Percentiles rank a stretch among this genome's conserved stretches.
These are phyloP conservation scores for Amblyteles armatorius DNA, from an alignment of 2,888 invertebrate genomes.

Conservation along the genomic window DNA sequence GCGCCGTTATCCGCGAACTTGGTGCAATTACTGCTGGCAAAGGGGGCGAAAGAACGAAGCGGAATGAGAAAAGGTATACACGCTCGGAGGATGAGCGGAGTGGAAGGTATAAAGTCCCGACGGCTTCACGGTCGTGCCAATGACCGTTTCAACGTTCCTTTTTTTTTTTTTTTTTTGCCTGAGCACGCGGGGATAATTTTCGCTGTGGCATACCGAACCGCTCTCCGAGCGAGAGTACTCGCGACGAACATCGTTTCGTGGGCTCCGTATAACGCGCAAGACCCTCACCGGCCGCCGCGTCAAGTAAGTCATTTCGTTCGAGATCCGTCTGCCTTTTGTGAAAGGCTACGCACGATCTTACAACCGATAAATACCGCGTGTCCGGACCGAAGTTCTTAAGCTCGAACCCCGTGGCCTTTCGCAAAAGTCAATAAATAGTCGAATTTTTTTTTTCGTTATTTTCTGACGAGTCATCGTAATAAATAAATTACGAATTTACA, in stretches of 20 bases:
- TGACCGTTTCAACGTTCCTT: slow-evolving; percentile 40
- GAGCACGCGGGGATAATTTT: slow-evolving; percentile 52
- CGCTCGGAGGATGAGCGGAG: slow-evolving; percentile 38
- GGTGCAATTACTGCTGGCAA: slow-evolving; percentile 48
- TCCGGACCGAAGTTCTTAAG: neutral
- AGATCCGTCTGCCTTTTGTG: slow-evolving; percentile 29
- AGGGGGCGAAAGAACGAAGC: slow-evolving; percentile 44
- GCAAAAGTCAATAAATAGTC: slow-evolving; percentile 17
- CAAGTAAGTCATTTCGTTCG: slow-evolving; percentile 50
- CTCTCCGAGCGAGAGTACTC: slow-evolving; percentile 30
- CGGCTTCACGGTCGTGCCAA: slow-evolving; percentile 55
- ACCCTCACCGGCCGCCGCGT: slow-evolving; percentile 7
- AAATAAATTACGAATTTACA: slow-evolving; percentile 12
- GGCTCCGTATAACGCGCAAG: neutral
- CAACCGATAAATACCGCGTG: slow-evolving; percentile 11
- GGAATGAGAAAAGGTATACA: slow-evolving; percentile 48
- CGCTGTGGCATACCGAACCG: slow-evolving; percentile 49
- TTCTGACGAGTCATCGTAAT: slow-evolving; percentile 8
- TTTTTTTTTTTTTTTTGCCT: slow-evolving; percentile 7
- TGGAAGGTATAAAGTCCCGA: slow-evolving; percentile 21
- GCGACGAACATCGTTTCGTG: slow-evolving; percentile 35
- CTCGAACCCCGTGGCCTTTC: neutral
- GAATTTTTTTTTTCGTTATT: slow-evolving; percentile 1
- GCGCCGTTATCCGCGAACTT: slow-evolving; percentile 48
- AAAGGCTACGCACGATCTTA: slow-evolving; percentile 7